These are phyloP conservation scores for Sinosuthora webbiana DNA, from an alignment of 2,113 vertebrate genomes.

Conservation along the genomic window DNA sequence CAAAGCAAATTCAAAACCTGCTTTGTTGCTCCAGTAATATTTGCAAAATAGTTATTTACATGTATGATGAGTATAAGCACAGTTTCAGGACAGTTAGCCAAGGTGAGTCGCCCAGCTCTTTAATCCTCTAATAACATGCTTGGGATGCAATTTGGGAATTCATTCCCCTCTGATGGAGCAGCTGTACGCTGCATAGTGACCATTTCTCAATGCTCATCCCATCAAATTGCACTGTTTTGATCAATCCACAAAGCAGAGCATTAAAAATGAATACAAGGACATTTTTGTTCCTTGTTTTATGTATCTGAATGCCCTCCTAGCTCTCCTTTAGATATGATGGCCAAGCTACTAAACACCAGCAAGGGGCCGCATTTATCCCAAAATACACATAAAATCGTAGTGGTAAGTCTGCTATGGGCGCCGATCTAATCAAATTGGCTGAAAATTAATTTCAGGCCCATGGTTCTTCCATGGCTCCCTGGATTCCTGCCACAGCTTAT, in stretches of 20 bases:
- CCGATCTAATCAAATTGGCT: neutral
- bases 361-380: neutral
- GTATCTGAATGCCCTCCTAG: neutral
- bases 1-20: neutral
- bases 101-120: neutral
- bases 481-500: neutral
- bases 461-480: neutral
- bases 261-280: neutral
- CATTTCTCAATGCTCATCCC: neutral
- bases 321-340: neutral
- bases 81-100: constrained; percentile 20
- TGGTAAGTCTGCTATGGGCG: accelerated
- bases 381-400: neutral
- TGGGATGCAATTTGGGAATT: constrained; percentile 1
- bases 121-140: constrained; percentile 14
- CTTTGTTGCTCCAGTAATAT: neutral
- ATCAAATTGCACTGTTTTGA: neutral
- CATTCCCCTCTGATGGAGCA: neutral
- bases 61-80: neutral
- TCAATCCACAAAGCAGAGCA: neutral
- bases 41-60: neutral
- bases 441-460: neutral
- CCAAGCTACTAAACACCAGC: neutral
- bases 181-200: neutral
- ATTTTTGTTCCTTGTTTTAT: neutral